Evolutionary conservation across 2,797 vertebrate species (phyloP), one percentile per base, ranked within the genome.

Genomic region (Cyprinella venusta): DNA sequence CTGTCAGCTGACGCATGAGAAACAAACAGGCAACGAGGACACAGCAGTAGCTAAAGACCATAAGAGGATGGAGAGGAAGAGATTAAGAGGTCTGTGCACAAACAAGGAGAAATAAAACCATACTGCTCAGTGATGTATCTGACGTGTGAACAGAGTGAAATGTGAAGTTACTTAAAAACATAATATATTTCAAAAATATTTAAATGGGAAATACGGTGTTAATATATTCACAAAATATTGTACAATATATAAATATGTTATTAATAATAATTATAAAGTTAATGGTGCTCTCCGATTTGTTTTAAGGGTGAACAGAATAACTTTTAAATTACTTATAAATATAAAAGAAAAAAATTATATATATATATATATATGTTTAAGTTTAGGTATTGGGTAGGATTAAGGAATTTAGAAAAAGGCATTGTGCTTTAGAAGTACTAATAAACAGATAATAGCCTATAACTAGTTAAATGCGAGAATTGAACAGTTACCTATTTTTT

Each of bases 1-100:
- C 24, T 1, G 88, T 93, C 93, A 93, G 91, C 92, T 93, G 92
- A 94, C 88, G 85, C 84, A 71, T 67, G 84, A 83, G 74, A 87
- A 84, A 76, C 75, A 86, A 79, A 91, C 88, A 89, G 83, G 80
- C 38, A 80, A 56, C 4, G 54, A 81, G 76, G 69, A 76, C 74
- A 76, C 74, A 79, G 26, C 48, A 68, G 54, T 12, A 24, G 64
- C 79, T 63, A 80, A 88, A 83, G 80, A 67, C 38, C 84, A 80
- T 78, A 85, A 86, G 82, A 87, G 87, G 76, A 68, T 69, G 69
- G 83, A 80, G 54, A 36, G 77, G 82, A 69, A 78, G 72, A 85
- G 87, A 83, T 90, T 81, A 83, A 48, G n/a, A 54, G 10, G 67
- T 84, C 68, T 76, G 74, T 48, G 85, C 61, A 84, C 26, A 69